Percentiles rank a stretch among this genome's conserved stretches.
phyloP scores from a whole-genome alignment of 1,140 invertebrate species.

The Drosophila punjabiensis region DNA sequence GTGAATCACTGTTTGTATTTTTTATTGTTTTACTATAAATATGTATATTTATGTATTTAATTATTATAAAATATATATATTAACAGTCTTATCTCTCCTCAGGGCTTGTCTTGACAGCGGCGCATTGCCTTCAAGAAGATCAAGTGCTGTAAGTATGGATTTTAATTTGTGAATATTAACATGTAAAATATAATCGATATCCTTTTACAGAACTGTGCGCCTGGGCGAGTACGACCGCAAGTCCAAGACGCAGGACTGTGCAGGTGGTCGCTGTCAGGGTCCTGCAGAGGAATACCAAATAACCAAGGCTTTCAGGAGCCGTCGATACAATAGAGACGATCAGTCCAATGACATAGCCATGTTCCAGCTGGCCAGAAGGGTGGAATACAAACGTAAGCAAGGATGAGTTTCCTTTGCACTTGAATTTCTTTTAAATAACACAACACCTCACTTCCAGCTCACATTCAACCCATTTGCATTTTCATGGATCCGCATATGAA shows the following conservation, averaged over 20 bases:
- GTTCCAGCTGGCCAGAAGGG: constrained; percentile 1
- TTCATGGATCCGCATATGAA: background rate
- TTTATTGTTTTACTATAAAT: background rate
- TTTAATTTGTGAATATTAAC: background rate
- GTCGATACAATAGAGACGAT: background rate
- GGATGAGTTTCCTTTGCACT: background rate
- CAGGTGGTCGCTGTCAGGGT: background rate
- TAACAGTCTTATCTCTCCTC: background rate
- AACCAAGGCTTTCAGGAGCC: background rate
- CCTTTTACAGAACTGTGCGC: background rate
- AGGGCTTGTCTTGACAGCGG: constrained; percentile 14
- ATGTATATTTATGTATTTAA: too few species aligned
- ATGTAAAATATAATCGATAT: background rate
- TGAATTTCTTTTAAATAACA: too few species aligned
- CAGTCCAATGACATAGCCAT: constrained; percentile 8
- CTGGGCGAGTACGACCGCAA: constrained; percentile 12
- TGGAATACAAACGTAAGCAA: constrained; percentile 7
- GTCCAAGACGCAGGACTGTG: background rate
- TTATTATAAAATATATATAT: too few species aligned
- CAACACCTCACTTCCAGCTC: background rate
- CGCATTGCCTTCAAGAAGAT: background rate
- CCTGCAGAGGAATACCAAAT: constrained; percentile 5
- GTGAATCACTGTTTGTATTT: constrained; percentile 6
- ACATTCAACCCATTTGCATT: constrained; percentile 16
- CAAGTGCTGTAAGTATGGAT: background rate